A percentile compares a stretch with the other conserved stretches of the same genome.
Evolutionary conservation across 2,113 vertebrate genomes (phyloP).

Genomic region (Steatornis caripensis): DNA sequence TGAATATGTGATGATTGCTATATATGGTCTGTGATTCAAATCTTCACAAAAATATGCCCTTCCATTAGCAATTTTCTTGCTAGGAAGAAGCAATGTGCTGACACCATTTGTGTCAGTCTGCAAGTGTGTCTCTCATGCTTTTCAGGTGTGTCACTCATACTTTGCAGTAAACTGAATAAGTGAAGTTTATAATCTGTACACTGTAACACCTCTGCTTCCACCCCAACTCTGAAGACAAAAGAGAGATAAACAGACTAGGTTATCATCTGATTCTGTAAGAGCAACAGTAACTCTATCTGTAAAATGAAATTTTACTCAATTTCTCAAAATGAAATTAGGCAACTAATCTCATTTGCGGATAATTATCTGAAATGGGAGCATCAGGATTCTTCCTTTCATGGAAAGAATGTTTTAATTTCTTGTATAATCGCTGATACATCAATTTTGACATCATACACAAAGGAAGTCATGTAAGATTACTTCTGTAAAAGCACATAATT

Average conservation of each 20-base stretch:
- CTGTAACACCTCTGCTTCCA: background rate
- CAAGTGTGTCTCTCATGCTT: background rate
- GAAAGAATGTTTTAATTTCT: background rate
- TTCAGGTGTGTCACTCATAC: background rate
- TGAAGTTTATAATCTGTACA: background rate
- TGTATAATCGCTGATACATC: background rate
- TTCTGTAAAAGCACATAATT: background rate
- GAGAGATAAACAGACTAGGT: background rate
- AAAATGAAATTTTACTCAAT: background rate
- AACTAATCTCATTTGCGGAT: background rate
- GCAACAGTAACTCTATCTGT: background rate
- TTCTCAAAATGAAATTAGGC: background rate
- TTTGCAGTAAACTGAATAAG: background rate
- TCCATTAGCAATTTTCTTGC: background rate
- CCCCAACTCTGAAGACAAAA: background rate
- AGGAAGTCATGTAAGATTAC: background rate
- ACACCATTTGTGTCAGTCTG: background rate
- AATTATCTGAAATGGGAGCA: background rate
- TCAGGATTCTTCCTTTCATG: background rate
- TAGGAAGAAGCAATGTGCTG: background rate
- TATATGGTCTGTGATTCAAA: background rate
- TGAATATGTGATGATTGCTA: background rate
- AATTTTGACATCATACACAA: background rate
- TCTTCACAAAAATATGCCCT: background rate
- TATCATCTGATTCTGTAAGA: background rate